Evolutionary conservation across 1,140 invertebrate genomes (phyloP).

Genomic region (Augochlora pura): DNA sequence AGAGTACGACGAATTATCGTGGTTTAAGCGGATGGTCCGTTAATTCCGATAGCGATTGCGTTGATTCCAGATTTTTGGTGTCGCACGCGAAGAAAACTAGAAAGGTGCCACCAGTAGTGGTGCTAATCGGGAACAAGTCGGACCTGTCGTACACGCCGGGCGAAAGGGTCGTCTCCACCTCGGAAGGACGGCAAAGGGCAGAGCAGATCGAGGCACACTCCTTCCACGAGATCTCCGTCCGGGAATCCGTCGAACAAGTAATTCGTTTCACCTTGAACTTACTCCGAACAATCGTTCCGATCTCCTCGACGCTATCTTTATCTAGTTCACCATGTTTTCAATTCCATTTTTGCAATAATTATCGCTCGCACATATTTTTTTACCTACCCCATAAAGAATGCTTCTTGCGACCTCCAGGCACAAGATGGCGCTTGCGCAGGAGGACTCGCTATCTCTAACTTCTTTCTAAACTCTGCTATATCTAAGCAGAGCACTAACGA

Average conservation of each 20-base stretch:
- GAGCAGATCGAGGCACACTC: conserved; percentile 90
- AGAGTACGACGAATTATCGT: too few relatives aligned
- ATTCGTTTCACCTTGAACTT: background rate
- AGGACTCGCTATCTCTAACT: too few relatives aligned
- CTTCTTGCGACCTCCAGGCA: too few relatives aligned
- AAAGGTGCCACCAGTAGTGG: conserved; percentile 85
- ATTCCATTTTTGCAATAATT: too few relatives aligned
- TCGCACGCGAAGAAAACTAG: conserved; percentile 79
- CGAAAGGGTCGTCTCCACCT: conserved; percentile 87
- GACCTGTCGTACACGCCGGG: conserved; percentile 83
- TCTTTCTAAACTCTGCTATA: too few relatives aligned
- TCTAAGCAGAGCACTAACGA: too few relatives aligned
- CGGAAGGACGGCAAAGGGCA: conserved; percentile 86
- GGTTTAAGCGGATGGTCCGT: background rate
- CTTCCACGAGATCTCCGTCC: conserved; percentile 91
- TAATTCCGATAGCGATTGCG: background rate
- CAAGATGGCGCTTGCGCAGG: too few relatives aligned
- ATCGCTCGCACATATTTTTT: too few relatives aligned
- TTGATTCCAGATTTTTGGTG: conserved; percentile 51
- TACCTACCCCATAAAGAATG: too few relatives aligned
- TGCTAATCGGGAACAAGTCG: conserved; percentile 89
- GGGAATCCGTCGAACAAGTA: conserved; percentile 90
- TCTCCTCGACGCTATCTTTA: too few relatives aligned
- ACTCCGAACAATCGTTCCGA: too few relatives aligned
- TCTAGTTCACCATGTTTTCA: too few relatives aligned